Evolutionary conservation across 2,888 invertebrate genomes (phyloP), one percentile per base, ranked within the genome.

Genomic region (Proisotoma minuta): DNA sequence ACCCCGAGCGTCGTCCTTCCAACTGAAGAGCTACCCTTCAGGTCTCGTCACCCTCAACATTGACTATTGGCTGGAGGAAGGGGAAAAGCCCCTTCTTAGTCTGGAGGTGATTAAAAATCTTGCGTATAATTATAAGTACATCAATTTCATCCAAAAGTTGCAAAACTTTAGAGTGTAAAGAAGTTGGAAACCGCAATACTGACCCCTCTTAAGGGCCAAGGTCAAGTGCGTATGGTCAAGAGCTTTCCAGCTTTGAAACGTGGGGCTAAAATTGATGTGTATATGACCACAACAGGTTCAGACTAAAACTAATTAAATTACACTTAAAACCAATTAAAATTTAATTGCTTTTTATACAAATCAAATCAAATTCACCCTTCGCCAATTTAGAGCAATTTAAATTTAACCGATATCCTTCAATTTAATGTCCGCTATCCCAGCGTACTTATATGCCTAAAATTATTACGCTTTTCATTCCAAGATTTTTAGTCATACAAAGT

Each of bases 281-380:
- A 89, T 82, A 84, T 89, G 80, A 88, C 88, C 80, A 88, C 88
- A 80, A 88, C 89, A 89, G 90, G 90, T 90, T 63, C 29, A 50
- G 49, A 47, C 57, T 50, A 57, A 3, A 4, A 22, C 34, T 54
- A n/a, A 34, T n/a, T n/a, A n/a, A n/a, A n/a, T n/a, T n/a, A n/a
- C n/a, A n/a, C n/a, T n/a, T n/a, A n/a, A n/a, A n/a, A n/a, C n/a
- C n/a, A n/a, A n/a, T n/a, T n/a, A n/a, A n/a, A n/a, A n/a, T n/a
- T n/a, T n/a, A n/a, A n/a, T n/a, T n/a, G n/a, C n/a, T n/a, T n/a
- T n/a, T n/a, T n/a, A n/a, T n/a, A n/a, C n/a, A n/a, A n/a, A n/a
- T n/a, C n/a, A n/a, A n/a, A n/a, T n/a, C n/a, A n/a, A n/a, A n/a
- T n/a, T n/a, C n/a, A n/a, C n/a, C n/a, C n/a, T n/a, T n/a, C n/a